Conservation (phyloP, 2,888 invertebrate species). For the Gnatocerus cornutus region DNA sequence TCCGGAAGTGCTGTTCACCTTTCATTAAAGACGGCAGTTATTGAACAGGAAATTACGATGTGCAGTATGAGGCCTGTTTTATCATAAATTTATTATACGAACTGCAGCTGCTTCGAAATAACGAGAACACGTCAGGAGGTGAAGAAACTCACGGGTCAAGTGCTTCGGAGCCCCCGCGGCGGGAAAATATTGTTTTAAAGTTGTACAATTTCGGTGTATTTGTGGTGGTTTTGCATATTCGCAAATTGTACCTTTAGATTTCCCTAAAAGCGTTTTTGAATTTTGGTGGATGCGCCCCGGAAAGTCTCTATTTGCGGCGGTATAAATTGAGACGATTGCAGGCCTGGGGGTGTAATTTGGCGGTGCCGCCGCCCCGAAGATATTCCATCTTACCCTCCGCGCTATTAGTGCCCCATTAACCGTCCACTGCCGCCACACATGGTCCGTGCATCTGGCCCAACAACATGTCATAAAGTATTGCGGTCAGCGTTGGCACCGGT, state of each 20-base stretch:
- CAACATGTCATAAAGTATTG: slow-evolving; percentile 49
- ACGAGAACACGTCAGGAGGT: no score
- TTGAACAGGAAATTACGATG: not conserved
- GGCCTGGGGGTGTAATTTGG: no score
- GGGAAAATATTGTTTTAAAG: no score
- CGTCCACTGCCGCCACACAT: slow-evolving; percentile 32
- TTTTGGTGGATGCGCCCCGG: no score
- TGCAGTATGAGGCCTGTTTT: slow-evolving; percentile 1
- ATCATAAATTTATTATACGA: not conserved
- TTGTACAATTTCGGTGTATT: no score
- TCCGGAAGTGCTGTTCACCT: not conserved
- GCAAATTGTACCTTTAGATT: no score
- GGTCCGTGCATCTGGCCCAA: slow-evolving; percentile 36
- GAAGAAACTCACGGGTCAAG: no score
- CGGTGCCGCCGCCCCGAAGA: not conserved
- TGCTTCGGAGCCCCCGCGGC: no score
- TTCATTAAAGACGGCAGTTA: not conserved
- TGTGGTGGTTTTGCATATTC: no score
- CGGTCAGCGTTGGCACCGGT: slow-evolving; percentile 52
- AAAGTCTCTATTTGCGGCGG: no score
- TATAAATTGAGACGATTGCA: no score
- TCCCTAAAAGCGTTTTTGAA: no score
- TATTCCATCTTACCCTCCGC: not conserved
- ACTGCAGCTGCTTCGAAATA: not conserved
- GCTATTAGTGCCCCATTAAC: slow-evolving; percentile 33